Conservation (phyloP, 2,888 invertebrate genomes). For the Leptothorax acervorum region DNA sequence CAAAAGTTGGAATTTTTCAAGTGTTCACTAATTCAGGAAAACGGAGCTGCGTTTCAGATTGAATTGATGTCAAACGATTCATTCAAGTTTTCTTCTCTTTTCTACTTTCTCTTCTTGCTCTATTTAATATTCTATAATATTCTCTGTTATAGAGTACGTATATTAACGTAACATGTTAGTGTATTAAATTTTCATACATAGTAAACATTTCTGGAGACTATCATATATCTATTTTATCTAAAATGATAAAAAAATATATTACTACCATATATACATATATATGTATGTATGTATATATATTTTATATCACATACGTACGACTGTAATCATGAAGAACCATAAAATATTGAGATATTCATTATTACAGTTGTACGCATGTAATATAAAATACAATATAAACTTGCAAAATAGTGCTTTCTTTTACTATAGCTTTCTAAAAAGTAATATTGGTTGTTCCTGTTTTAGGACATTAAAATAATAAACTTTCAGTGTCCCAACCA, state of each 20-base stretch:
- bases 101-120: neutral
- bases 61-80: conserved; percentile 2
- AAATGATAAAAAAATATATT: too few relatives aligned
- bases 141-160: neutral
- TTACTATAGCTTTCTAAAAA: neutral
- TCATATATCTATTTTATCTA: neutral
- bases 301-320: too few relatives aligned
- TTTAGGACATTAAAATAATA: conserved; percentile 4
- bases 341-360: neutral
- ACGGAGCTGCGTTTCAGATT: neutral
- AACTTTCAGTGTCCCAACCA: neutral
- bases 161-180: neutral
- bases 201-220: neutral
- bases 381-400: neutral
- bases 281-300: too few relatives aligned
- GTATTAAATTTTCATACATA: neutral
- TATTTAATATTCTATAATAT: neutral
- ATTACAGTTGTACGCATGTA: neutral
- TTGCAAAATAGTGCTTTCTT: neutral
- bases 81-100: neutral
- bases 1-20: conserved; percentile 5
- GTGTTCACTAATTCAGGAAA: conserved; percentile 11
- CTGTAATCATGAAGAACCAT: too few relatives aligned
- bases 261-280: too few relatives aligned
- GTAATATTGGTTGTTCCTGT: neutral